phyloP scores from a whole-genome alignment of 2,888 invertebrate species.

The Perdita meconis region DNA sequence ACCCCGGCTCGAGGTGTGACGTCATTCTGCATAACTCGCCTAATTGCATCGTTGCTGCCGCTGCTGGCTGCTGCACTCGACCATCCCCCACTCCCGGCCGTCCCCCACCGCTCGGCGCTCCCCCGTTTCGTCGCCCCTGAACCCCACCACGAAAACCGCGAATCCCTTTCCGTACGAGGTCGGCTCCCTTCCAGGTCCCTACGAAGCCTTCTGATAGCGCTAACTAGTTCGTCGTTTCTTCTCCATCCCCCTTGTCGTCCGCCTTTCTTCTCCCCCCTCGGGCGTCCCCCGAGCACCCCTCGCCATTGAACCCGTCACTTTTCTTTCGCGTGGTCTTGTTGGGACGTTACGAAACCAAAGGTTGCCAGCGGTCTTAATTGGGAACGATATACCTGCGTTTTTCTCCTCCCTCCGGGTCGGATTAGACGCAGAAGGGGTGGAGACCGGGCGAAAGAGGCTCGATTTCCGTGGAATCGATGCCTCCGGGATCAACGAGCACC shows the following conservation, averaged over 20 bases:
- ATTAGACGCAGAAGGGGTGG: too few relatives aligned
- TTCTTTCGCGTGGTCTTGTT: constrained; percentile 27
- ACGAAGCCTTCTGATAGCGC: constrained; percentile 26
- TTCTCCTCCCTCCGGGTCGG: not conserved
- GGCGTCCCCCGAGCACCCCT: not conserved
- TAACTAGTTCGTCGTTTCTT: constrained; percentile 22
- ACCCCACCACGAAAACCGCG: constrained; percentile 36
- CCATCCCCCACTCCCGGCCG: constrained; percentile 7
- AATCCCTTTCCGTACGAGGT: constrained; percentile 33
- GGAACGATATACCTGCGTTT: constrained; percentile 27
- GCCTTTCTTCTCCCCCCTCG: not conserved
- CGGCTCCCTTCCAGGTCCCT: constrained; percentile 7
- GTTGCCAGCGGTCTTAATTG: constrained; percentile 31
- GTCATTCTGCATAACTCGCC: constrained; percentile 84
- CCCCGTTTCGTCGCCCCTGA: constrained; percentile 16
- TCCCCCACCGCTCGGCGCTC: constrained; percentile 9
- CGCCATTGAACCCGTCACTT: not conserved
- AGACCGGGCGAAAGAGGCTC: not conserved
- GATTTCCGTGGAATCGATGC: too few relatives aligned
- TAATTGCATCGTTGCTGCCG: constrained; percentile 83
- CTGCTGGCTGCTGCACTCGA: constrained; percentile 48
- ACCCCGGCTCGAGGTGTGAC: constrained; percentile 83
- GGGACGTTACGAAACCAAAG: constrained; percentile 38
- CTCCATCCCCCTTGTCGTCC: not conserved
- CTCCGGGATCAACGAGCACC: too few relatives aligned